A percentile compares a stretch with the other conserved stretches of the same genome.
These are phyloP conservation scores for Trissolcus basalis DNA, from an alignment of 1,140 invertebrate species.

Conservation along the genomic window DNA sequence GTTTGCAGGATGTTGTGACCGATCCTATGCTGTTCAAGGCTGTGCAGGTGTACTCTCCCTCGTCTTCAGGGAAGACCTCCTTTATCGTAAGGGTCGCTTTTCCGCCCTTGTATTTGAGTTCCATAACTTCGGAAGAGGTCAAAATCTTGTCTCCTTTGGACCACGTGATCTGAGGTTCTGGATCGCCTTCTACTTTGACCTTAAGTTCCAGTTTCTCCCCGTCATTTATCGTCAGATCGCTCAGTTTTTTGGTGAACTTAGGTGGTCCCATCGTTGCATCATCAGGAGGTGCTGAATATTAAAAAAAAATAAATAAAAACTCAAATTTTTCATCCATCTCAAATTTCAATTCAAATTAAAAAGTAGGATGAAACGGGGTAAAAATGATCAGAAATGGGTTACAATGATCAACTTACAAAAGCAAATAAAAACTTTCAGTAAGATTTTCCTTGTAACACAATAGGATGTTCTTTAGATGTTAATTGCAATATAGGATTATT, in stretches of 20 bases:
- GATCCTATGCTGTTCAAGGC: conserved; percentile 93
- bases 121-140: conserved; percentile 88
- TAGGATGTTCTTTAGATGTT: too few relatives aligned
- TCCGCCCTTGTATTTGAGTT: conserved; percentile 93
- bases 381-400: too few relatives aligned
- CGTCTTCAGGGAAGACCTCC: conserved; percentile 96
- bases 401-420: too few relatives aligned
- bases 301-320: not conserved
- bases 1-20: conserved; percentile 87
- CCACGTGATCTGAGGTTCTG: conserved; percentile 93
- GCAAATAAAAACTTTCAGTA: too few relatives aligned
- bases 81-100: conserved; percentile 90
- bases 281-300: conserved; percentile 85
- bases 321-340: too few relatives aligned
- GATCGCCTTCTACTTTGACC: conserved; percentile 90
- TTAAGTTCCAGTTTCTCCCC: conserved; percentile 87
- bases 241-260: conserved; percentile 85
- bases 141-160: conserved; percentile 86
- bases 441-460: too few relatives aligned
- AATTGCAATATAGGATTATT: too few relatives aligned
- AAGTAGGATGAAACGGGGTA: too few relatives aligned
- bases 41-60: conserved; percentile 90
- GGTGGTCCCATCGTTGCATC: conserved; percentile 89
- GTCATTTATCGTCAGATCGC: conserved; percentile 84
- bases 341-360: too few relatives aligned